Evolutionary conservation across 1,140 invertebrate species (phyloP).

Genomic region (Potamilus streckersoni): DNA sequence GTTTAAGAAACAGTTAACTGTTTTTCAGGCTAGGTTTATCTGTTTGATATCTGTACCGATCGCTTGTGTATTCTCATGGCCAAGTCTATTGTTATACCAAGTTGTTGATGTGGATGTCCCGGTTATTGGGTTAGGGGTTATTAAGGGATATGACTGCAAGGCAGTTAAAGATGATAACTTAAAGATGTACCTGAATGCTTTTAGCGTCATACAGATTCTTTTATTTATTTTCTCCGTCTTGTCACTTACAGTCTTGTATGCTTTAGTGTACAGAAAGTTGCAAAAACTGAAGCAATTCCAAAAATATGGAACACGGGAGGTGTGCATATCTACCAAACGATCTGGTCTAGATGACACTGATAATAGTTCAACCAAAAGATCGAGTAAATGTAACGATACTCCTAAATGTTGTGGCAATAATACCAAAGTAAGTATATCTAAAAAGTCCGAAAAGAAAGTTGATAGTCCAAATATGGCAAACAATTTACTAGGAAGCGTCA

Average conservation of each 20-base stretch:
- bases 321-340: background rate
- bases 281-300: slow-evolving; percentile 8
- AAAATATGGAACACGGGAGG: background rate
- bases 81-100: slow-evolving; percentile 17
- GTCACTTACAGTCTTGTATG: slow-evolving; percentile 19
- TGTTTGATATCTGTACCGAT: slow-evolving; percentile 10
- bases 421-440: background rate
- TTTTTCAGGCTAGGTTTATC: slow-evolving; percentile 1
- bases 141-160: slow-evolving; percentile 19
- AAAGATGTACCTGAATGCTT: slow-evolving; percentile 12
- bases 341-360: background rate
- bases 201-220: slow-evolving; percentile 9
- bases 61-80: slow-evolving; percentile 14
- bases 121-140: background rate
- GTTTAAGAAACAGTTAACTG: background rate
- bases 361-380: background rate
- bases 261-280: slow-evolving; percentile 11
- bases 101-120: slow-evolving; percentile 11
- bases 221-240: slow-evolving; percentile 1
- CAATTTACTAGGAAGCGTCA: too few species aligned
- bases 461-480: background rate
- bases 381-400: background rate
- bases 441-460: background rate
- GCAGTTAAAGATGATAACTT: slow-evolving; percentile 1
- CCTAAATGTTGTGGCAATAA: background rate